Evolutionary conservation across 23 tunicate genomes (phyloP).

Genomic region (Ciona savignyi): DNA sequence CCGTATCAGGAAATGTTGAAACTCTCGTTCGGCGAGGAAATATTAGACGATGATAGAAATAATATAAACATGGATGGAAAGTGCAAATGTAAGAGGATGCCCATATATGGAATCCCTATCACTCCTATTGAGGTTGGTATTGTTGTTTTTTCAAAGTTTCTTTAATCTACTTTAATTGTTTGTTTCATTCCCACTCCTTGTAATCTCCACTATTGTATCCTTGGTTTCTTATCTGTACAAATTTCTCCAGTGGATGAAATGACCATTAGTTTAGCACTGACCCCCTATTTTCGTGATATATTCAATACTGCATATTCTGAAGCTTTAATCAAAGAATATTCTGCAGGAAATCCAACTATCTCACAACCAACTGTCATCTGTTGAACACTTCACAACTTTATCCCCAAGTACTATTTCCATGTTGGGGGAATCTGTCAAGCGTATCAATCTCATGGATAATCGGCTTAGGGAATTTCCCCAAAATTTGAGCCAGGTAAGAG

Average conservation of each 20-base stretch:
- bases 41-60: neutral
- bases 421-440: neutral
- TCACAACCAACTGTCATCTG: neutral
- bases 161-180: no score
- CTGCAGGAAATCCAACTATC: neutral
- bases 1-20: neutral
- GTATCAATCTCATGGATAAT: neutral
- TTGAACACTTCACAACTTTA: neutral
- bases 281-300: no score
- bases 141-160: no score
- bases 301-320: no score
- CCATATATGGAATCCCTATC: neutral
- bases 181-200: no score
- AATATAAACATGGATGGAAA: neutral
- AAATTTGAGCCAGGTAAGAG: neutral
- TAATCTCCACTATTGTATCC: no score
- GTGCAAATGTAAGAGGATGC: neutral
- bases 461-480: neutral
- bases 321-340: no score
- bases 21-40: neutral
- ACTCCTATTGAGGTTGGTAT: neutral
- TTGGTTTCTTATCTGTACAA: no score
- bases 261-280: no score
- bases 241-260: no score
- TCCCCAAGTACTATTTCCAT: neutral